Conservation (phyloP, 2,113 vertebrate species). For the Rhinopomastus cyanomelas region DNA sequence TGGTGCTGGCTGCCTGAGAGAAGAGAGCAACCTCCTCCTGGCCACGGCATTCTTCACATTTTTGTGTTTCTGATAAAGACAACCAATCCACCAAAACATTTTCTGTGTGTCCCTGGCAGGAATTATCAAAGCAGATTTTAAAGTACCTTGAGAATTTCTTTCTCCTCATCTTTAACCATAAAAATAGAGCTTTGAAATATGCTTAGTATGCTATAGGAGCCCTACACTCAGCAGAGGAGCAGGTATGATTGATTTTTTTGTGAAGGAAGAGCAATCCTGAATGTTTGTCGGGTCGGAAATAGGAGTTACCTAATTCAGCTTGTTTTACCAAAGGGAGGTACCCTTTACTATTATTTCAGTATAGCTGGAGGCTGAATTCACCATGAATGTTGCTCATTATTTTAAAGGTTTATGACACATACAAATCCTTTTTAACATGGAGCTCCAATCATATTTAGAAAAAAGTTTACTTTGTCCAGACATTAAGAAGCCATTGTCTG, state of each 20-base stretch:
- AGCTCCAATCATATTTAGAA: background rate
- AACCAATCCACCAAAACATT: background rate
- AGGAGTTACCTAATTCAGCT: background rate
- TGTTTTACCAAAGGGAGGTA: background rate
- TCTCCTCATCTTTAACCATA: background rate
- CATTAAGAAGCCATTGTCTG: background rate
- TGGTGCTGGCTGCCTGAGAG: too few species aligned
- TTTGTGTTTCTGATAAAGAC: background rate
- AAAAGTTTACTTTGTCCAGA: background rate
- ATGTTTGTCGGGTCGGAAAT: constrained; percentile 2
- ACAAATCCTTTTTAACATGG: background rate
- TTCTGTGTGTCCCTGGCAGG: background rate
- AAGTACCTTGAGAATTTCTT: background rate
- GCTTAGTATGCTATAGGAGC: background rate
- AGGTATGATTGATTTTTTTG: background rate
- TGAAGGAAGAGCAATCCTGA: background rate
- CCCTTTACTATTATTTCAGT: background rate
- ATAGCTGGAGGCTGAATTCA: background rate
- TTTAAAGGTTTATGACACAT: background rate
- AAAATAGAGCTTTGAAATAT: background rate
- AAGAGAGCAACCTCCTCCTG: too few species aligned
- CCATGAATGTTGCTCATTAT: background rate
- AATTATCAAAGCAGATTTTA: constrained; percentile 3
- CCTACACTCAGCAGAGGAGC: background rate
- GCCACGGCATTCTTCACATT: background rate